Conservation (phyloP, 2,888 invertebrate species). For the Clitarchus hookeri region DNA sequence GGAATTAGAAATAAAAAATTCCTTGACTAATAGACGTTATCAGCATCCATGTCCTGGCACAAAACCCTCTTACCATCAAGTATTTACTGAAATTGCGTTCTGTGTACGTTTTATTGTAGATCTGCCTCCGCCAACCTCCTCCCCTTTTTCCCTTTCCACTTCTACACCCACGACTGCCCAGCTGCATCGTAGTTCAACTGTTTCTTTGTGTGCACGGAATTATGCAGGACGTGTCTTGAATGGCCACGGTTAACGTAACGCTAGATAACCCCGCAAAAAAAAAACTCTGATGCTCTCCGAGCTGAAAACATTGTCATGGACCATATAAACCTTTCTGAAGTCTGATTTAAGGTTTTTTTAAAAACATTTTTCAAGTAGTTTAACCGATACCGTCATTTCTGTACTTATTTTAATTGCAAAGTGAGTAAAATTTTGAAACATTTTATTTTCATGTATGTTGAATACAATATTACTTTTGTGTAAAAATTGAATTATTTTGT, state of each 20-base stretch:
- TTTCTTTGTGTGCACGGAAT: not conserved
- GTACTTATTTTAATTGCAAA: too few relatives aligned
- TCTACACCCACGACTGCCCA: not conserved
- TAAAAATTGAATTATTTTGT: too few relatives aligned
- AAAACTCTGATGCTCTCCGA: not conserved
- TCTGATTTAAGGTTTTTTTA: too few relatives aligned
- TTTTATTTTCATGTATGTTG: too few relatives aligned
- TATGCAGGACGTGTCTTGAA: not conserved
- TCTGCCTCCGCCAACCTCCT: not conserved
- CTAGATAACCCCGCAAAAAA: not conserved
- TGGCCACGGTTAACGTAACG: not conserved
- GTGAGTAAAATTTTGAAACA: too few relatives aligned
- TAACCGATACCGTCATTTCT: too few relatives aligned
- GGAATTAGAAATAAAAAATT: slow-evolving; percentile 14
- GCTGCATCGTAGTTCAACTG: not conserved
- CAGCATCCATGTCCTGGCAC: not conserved
- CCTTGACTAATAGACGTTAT: slow-evolving; percentile 14
- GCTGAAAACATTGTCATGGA: not conserved
- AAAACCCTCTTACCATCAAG: not conserved
- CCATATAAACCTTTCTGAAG: not conserved
- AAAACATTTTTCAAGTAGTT: too few relatives aligned
- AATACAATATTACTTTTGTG: too few relatives aligned
- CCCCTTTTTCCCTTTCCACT: not conserved
- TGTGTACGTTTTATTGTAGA: not conserved
- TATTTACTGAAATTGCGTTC: slow-evolving; percentile 2